phyloP scores from a whole-genome alignment of 2,113 vertebrate genomes.

The Tragelaphus buxtoni region DNA sequence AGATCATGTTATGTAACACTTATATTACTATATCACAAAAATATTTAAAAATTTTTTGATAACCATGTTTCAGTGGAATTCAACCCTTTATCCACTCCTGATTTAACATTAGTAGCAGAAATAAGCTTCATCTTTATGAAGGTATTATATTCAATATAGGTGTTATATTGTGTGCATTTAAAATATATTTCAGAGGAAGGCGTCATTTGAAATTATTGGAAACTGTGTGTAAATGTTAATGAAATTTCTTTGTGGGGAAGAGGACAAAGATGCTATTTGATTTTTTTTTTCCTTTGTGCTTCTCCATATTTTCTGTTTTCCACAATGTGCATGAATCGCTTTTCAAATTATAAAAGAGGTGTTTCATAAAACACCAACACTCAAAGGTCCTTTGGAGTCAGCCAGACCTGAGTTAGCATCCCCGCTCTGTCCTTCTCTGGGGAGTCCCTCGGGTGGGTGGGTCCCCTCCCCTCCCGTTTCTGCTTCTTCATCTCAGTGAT shows the following conservation, averaged over 20 bases:
- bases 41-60: neutral
- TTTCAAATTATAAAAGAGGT: neutral
- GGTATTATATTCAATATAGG: neutral
- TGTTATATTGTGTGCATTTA: neutral
- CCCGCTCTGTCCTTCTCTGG: neutral
- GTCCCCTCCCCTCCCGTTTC: neutral
- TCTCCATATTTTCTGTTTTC: neutral
- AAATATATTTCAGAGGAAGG: neutral
- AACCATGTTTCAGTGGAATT: neutral
- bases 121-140: neutral
- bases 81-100: neutral
- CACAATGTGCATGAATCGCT: neutral
- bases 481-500: neutral
- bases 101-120: neutral
- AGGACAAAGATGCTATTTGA: neutral
- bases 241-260: neutral
- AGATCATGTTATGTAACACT: neutral
- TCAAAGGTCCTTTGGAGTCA: neutral
- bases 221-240: neutral
- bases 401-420: neutral
- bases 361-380: accelerated
- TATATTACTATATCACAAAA: neutral
- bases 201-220: neutral
- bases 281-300: neutral
- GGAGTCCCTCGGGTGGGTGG: neutral